Conservation (phyloP, 2,888 invertebrate genomes). For the Kuschelorhynchus macadamiae region DNA sequence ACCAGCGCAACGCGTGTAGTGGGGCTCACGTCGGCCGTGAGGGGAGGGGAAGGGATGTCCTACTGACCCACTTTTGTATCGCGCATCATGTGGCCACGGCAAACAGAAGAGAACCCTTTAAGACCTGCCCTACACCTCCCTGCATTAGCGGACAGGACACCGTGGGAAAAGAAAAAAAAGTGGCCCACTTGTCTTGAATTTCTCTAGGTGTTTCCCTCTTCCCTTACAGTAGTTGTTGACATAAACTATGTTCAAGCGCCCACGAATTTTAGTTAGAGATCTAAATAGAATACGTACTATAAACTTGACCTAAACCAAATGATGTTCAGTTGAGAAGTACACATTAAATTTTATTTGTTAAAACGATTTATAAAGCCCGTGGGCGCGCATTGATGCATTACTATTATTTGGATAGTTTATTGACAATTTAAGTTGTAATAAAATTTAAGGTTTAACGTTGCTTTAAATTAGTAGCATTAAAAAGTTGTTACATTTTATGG, state of each 20-base stretch:
- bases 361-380: too few species aligned
- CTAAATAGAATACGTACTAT: background rate
- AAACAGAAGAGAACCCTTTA: constrained; percentile 36
- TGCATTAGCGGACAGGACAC: constrained; percentile 31
- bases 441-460: too few species aligned
- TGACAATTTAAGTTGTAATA: too few species aligned
- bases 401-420: too few species aligned
- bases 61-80: constrained; percentile 85
- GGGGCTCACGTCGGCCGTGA: constrained; percentile 56
- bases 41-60: constrained; percentile 76
- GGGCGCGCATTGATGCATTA: too few species aligned
- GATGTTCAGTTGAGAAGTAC: too few species aligned
- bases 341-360: too few species aligned
- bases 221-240: too few species aligned
- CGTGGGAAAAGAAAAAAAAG: background rate
- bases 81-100: constrained; percentile 72
- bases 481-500: too few species aligned
- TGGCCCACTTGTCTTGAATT: too few species aligned
- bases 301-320: constrained; percentile 1
- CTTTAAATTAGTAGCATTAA: too few species aligned
- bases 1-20: constrained; percentile 48
- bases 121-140: constrained; percentile 54
- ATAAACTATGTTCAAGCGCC: background rate
- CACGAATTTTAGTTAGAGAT: background rate
- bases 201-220: too few species aligned